phyloP scores from a whole-genome alignment of 2,113 vertebrate species.

The Bufo bufo region DNA sequence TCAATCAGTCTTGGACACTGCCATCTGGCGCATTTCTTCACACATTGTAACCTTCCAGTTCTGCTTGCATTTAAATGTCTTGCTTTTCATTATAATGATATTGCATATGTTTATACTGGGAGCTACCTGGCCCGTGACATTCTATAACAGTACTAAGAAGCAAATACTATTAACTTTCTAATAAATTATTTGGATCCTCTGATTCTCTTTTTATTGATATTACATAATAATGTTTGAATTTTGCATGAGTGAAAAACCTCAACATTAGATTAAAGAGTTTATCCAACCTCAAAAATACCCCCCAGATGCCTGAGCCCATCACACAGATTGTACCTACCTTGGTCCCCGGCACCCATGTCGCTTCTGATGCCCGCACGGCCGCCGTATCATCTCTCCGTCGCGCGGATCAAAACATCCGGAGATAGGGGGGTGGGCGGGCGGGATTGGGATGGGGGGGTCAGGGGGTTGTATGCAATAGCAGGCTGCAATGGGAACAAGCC shows the following conservation, averaged over 20 bases:
- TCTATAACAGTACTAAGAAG: background rate
- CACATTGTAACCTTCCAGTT: slow-evolving; percentile 38
- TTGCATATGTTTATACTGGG: slow-evolving; percentile 20
- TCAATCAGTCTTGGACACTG: slow-evolving; percentile 48
- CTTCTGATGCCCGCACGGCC: too few species aligned
- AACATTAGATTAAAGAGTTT: background rate
- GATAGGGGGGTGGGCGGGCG: too few species aligned
- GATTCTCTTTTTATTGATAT: background rate
- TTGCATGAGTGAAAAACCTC: background rate
- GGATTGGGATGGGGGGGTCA: too few species aligned
- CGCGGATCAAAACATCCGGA: too few species aligned
- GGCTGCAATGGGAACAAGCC: too few species aligned
- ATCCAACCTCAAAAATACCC: too few species aligned
- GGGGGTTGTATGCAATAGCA: too few species aligned
- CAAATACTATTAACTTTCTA: background rate
- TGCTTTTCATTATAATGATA: slow-evolving; percentile 36
- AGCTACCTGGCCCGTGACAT: background rate
- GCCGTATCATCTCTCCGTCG: too few species aligned
- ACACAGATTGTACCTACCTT: too few species aligned
- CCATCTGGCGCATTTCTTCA: slow-evolving; percentile 42
- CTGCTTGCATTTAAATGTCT: slow-evolving; percentile 38
- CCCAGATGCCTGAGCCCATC: too few species aligned
- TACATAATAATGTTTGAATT: too few species aligned
- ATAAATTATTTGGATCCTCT: background rate
- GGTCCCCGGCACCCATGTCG: too few species aligned